Evolutionary conservation across 2,888 invertebrate species (phyloP).

Genomic region (Drosophila pseudotalamancana): DNA sequence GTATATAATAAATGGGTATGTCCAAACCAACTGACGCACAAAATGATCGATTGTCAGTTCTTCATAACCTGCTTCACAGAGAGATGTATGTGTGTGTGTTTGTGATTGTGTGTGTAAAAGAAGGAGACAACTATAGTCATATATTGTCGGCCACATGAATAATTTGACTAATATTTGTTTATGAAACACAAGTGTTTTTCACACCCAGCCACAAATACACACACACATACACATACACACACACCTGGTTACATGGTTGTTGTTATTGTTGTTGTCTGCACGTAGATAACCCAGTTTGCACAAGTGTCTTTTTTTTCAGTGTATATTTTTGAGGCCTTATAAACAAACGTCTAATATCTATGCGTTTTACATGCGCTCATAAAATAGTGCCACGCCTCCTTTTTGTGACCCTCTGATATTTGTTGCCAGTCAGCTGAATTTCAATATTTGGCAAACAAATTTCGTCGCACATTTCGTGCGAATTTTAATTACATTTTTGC

Average conservation of each 20-base stretch:
- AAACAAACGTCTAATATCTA: constrained; percentile 6
- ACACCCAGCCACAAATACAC: constrained; percentile 45
- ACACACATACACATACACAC: constrained; percentile 7
- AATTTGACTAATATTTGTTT: constrained; percentile 68
- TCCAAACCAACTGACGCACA: constrained; percentile 45
- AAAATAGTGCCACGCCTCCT: too few relatives aligned
- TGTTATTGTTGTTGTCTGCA: constrained; percentile 16
- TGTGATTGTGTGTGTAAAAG: not conserved
- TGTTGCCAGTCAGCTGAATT: too few relatives aligned
- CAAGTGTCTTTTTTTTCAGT: constrained; percentile 52
- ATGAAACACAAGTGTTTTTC: constrained; percentile 76
- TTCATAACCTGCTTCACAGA: not conserved
- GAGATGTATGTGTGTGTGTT: not conserved
- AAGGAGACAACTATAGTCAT: not conserved
- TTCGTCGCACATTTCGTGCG: too few relatives aligned
- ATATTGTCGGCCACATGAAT: constrained; percentile 47
- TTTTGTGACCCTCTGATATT: too few relatives aligned
- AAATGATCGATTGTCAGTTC: constrained; percentile 44
- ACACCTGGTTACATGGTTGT: constrained; percentile 19
- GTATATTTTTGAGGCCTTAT: not conserved
- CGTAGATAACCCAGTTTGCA: constrained; percentile 73
- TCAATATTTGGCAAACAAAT: too few relatives aligned
- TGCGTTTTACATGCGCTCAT: constrained; percentile 11
- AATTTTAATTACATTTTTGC: too few relatives aligned
- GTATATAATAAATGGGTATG: constrained; percentile 19